Evolutionary conservation across 2,888 invertebrate species (phyloP).

Genomic region (Euproctis similis): DNA sequence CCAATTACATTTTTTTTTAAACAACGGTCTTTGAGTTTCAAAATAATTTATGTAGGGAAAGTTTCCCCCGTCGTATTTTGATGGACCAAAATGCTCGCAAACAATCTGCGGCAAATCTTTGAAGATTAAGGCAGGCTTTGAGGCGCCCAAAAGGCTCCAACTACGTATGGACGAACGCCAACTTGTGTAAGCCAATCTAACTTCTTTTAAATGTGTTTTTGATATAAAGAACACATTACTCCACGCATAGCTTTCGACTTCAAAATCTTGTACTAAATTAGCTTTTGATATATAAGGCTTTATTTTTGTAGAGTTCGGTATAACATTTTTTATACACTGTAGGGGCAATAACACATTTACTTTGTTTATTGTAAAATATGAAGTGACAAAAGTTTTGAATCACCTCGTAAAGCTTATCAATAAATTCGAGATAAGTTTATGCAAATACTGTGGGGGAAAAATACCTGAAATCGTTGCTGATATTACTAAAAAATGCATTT

Average conservation of each 20-base stretch:
- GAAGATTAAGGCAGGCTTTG: conserved; percentile 64
- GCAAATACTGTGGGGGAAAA: too few species aligned
- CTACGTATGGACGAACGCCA: conserved; percentile 67
- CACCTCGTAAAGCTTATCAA: neutral
- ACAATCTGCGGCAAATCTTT: conserved; percentile 68
- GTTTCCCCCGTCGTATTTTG: conserved; percentile 61
- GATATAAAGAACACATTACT: conserved; percentile 72
- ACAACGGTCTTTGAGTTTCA: conserved; percentile 23
- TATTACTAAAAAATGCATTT: too few species aligned
- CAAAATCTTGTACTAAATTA: conserved; percentile 62
- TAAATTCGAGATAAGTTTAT: too few species aligned
- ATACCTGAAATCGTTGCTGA: too few species aligned
- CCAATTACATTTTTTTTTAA: conserved; percentile 19
- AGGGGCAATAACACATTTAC: conserved; percentile 19
- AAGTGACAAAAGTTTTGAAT: too few species aligned
- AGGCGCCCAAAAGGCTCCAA: conserved; percentile 62
- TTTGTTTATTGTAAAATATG: neutral
- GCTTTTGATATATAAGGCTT: conserved; percentile 64
- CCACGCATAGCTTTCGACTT: conserved; percentile 56
- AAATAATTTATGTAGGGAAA: conserved; percentile 58
- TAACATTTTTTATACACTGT: conserved; percentile 12
- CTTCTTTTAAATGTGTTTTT: conserved; percentile 76
- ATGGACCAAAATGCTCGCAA: conserved; percentile 62
- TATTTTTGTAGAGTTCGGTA: conserved; percentile 36
- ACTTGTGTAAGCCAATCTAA: conserved; percentile 74